Evolutionary conservation across 1,140 invertebrate species (phyloP).

Genomic region (Eumaeus atala): DNA sequence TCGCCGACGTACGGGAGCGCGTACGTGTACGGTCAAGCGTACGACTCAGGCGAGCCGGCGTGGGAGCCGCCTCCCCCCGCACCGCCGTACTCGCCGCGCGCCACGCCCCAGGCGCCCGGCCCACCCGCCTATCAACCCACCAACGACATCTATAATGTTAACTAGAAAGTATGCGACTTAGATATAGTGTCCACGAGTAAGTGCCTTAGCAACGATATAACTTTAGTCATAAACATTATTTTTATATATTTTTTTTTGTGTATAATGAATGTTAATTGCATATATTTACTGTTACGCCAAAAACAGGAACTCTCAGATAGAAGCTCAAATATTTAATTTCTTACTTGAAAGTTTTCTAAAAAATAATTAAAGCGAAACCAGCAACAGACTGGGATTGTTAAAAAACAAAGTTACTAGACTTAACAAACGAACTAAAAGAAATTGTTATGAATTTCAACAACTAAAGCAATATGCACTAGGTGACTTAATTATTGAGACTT

Average conservation of each 20-base stretch:
- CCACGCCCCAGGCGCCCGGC: slow-evolving; percentile 57
- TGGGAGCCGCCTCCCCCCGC: slow-evolving; percentile 54
- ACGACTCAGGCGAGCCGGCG: slow-evolving; percentile 23
- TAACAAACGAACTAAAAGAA: too few species aligned
- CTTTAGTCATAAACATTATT: too few species aligned
- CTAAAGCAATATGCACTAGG: too few species aligned
- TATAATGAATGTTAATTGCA: too few species aligned
- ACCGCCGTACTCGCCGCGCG: slow-evolving; percentile 48
- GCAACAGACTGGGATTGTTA: background rate
- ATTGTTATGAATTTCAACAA: too few species aligned
- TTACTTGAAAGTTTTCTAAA: background rate
- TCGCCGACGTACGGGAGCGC: slow-evolving; percentile 34
- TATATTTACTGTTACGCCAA: too few species aligned
- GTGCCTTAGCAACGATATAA: slow-evolving; percentile 4
- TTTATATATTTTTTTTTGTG: too few species aligned
- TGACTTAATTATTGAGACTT: too few species aligned
- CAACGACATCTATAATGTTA: slow-evolving; percentile 41
- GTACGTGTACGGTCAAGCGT: slow-evolving; percentile 17
- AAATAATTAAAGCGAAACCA: background rate
- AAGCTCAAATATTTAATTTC: background rate
- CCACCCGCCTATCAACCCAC: slow-evolving; percentile 55
- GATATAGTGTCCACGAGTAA: background rate
- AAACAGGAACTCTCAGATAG: too few species aligned
- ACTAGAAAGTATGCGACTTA: slow-evolving; percentile 15
- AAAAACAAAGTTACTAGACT: background rate